These are phyloP conservation scores for Muscina levida DNA, from an alignment of 2,888 invertebrate species.

Conservation along the genomic window DNA sequence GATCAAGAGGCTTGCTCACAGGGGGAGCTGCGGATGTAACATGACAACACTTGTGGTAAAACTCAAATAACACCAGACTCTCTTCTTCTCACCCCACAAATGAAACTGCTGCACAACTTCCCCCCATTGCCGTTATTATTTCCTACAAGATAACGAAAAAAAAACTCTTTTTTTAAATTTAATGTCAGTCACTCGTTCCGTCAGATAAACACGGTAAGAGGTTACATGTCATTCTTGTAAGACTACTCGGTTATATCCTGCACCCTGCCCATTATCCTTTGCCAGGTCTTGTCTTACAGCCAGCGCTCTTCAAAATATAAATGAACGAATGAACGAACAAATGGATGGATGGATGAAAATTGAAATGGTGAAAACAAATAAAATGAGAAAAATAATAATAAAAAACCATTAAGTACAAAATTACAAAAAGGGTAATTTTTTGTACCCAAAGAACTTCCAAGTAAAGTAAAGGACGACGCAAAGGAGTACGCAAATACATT, in stretches of 20 bases:
- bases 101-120: constrained; percentile 9
- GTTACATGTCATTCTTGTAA: constrained; percentile 46
- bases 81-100: background rate
- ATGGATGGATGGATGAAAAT: constrained; percentile 19
- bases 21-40: constrained; percentile 13
- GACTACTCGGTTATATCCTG: constrained; percentile 10
- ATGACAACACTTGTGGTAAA: constrained; percentile 53
- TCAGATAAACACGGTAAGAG: constrained; percentile 42
- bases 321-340: background rate
- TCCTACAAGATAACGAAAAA: background rate
- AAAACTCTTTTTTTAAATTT: constrained; percentile 49
- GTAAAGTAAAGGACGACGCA: constrained; percentile 12
- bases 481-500: constrained; percentile 40
- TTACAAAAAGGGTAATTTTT: constrained; percentile 38
- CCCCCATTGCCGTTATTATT: background rate
- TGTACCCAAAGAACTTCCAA: constrained; percentile 1
- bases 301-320: constrained; percentile 6
- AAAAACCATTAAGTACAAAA: constrained; percentile 26
- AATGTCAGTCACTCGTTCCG: constrained; percentile 41
- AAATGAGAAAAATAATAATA: constrained; percentile 43
- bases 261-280: constrained; percentile 13
- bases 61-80: constrained; percentile 34
- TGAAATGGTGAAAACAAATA: constrained; percentile 43
- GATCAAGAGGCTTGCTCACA: constrained; percentile 11
- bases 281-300: constrained; percentile 17